A percentile compares a stretch with the other conserved stretches of the same genome.
Conservation (phyloP, 2,113 vertebrate species). For the Siphamia tubifer region DNA sequence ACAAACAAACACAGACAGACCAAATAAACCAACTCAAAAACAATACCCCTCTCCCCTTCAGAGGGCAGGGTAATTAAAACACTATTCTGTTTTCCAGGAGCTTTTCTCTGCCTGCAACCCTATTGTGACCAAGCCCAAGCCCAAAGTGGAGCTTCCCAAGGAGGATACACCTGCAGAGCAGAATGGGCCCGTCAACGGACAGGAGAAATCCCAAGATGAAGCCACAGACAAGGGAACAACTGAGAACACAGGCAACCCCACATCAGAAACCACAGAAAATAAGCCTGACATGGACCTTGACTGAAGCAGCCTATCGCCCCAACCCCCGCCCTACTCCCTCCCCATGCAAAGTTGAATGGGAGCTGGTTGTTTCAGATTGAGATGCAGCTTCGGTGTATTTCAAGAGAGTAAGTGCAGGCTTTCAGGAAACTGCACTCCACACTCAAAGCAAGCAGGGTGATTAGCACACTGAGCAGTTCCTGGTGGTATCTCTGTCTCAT, state of each 20-base stretch:
- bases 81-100: constrained; percentile 77
- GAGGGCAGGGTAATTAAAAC: background rate
- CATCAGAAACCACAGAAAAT: constrained; percentile 78
- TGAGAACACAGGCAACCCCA: constrained; percentile 71
- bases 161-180: constrained; percentile 89
- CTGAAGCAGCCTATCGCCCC: constrained; percentile 58
- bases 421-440: constrained; percentile 55
- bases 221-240: constrained; percentile 44
- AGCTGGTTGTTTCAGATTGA: constrained; percentile 59
- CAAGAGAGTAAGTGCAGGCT: constrained; percentile 56
- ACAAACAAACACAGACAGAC: no score
- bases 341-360: constrained; percentile 40
- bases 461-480: constrained; percentile 61
- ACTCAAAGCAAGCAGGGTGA: constrained; percentile 57
- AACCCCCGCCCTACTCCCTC: no score
- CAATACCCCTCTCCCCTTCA: no score
- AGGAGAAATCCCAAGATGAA: constrained; percentile 78
- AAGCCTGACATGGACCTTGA: constrained; percentile 99
- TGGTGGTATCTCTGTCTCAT: constrained; percentile 67
- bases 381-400: constrained; percentile 57
- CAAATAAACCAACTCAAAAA: no score
- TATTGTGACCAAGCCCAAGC: constrained; percentile 91
- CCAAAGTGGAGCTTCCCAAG: constrained; percentile 93
- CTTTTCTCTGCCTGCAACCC: constrained; percentile 85
- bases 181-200: constrained; percentile 89